Base-by-base conservation (phyloP, 1,140 invertebrate species). In the Cydia strobilella region DNA sequence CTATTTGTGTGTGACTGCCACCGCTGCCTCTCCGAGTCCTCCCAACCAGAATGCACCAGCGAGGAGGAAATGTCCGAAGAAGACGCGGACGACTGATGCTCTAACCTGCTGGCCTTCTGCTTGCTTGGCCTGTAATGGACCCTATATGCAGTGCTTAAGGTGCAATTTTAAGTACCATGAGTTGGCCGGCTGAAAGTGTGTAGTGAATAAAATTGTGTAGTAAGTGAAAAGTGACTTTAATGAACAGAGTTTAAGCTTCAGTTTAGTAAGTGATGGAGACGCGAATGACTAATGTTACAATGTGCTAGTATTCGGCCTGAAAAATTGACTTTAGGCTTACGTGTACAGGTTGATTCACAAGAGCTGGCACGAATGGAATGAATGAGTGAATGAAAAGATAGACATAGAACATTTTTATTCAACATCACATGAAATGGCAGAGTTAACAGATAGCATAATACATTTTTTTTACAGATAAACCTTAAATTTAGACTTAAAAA, bases 11-110 rank as follows among this genome's bases (percentile, higher is more conserved):
- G 98, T 87, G 92, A 93, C 48, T 99, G 98, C 90, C 87, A 94
- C 9, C 97, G 96, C 85, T 99, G 98, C 91, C 83, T 95, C 71
- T 83, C 90, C 12, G 95, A 99, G 91, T 92, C 94, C 2, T 94
- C 95, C 63, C 95, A 99, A 83, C 95, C 96, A 0, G 97, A 99
- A 90, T 94, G 96, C 25, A 98, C 97, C 31, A 97, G 97, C 76
- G 95, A 96, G 71, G 94, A 94, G 66, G 94, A 94, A n/a, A 94
- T 94, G 87, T 94, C 94, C 75, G 93, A 94, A 51, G 94, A 94
- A 18, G 93, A 94, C 72, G 90, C 91, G 80, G 91, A 91, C 74
- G 93, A 94, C 87, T 94, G 92, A 94, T 93, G 93, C 82, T 90
- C 93, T 78, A 93, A 92, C 84, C 78, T 93, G 51, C 88, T 93